Conservation (phyloP, 2,113 vertebrate species). For the Caranx ignobilis region DNA sequence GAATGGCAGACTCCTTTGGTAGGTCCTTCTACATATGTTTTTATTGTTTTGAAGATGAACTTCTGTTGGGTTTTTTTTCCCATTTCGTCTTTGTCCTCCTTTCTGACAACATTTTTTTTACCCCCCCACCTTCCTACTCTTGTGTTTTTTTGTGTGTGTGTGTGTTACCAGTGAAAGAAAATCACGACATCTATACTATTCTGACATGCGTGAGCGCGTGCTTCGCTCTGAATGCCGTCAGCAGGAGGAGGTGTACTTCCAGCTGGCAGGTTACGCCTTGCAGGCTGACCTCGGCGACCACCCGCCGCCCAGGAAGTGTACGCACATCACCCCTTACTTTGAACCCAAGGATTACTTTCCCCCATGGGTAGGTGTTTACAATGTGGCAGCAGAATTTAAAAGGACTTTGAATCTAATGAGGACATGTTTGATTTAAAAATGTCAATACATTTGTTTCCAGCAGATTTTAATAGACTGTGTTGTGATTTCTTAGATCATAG, state of each 20-base stretch:
- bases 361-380: conserved; percentile 86
- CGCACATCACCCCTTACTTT: conserved; percentile 84
- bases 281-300: conserved; percentile 91
- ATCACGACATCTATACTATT: conserved; percentile 89
- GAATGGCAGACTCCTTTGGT: conserved; percentile 91
- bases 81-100: conserved; percentile 26
- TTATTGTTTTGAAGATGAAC: background rate
- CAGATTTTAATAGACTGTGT: background rate
- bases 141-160: conserved; percentile 7
- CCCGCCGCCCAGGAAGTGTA: conserved; percentile 66
- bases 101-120: background rate
- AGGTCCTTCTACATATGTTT: conserved; percentile 37
- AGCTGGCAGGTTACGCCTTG: conserved; percentile 90
- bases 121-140: background rate
- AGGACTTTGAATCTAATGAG: background rate
- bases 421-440: background rate
- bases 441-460: background rate
- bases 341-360: conserved; percentile 92
- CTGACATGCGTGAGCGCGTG: conserved; percentile 89
- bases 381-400: background rate
- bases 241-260: conserved; percentile 93
- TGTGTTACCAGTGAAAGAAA: conserved; percentile 84
- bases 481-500: conserved; percentile 83
- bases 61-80: background rate
- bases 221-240: conserved; percentile 88